Evolutionary conservation across 2,888 invertebrate genomes (phyloP).

Genomic region (Crioceris asparagi): DNA sequence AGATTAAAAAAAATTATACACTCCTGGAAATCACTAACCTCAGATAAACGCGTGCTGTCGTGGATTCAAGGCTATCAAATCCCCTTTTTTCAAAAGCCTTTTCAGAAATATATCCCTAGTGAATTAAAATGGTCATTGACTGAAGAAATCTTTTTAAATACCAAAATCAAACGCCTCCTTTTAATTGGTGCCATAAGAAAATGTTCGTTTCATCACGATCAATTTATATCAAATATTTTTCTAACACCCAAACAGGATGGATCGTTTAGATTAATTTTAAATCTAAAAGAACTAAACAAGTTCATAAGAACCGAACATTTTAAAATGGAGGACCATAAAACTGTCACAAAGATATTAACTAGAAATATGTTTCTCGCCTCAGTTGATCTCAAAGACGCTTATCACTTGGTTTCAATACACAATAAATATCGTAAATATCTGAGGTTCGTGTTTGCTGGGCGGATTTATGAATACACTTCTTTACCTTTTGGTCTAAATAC

Average conservation of each 20-base stretch:
- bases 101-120: too few relatives aligned
- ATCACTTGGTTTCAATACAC: constrained; percentile 7
- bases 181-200: too few relatives aligned
- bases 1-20: too few relatives aligned
- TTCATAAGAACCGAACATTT: constrained; percentile 13
- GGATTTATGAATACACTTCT: constrained; percentile 5
- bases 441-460: constrained; percentile 7
- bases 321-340: constrained; percentile 17
- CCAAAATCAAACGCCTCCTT: too few relatives aligned
- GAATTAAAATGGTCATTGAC: too few relatives aligned
- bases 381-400: constrained; percentile 12
- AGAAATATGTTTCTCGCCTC: constrained; percentile 8
- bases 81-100: too few relatives aligned
- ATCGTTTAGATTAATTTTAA: constrained; percentile 9
- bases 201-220: too few relatives aligned
- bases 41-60: too few relatives aligned
- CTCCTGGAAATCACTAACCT: too few relatives aligned
- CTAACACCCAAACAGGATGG: constrained; percentile 10
- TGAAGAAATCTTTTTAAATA: too few relatives aligned
- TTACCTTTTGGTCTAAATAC: constrained; percentile 3
- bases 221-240: constrained; percentile 11
- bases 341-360: constrained; percentile 8
- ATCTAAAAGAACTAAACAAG: constrained; percentile 17
- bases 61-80: too few relatives aligned
- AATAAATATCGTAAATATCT: constrained; percentile 7